These are phyloP conservation scores for Morpho achilles DNA, from an alignment of 2,888 invertebrate species.

Conservation along the genomic window DNA sequence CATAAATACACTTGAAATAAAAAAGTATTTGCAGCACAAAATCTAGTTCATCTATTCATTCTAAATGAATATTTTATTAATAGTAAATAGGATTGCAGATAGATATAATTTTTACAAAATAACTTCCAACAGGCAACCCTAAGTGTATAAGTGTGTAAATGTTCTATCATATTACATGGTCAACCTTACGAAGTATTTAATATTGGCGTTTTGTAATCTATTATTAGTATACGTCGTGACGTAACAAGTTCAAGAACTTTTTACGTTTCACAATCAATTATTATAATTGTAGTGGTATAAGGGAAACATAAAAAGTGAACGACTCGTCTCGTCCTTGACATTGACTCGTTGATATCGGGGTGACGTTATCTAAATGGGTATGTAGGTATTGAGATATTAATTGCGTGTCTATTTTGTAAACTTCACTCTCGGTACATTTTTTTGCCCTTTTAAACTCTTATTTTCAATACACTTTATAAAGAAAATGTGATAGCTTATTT, in stretches of 20 bases:
- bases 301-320: slow-evolving; percentile 64
- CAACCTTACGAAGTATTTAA: no score
- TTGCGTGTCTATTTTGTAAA: neutral
- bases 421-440: neutral
- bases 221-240: slow-evolving; percentile 22
- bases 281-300: slow-evolving; percentile 42
- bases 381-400: slow-evolving; percentile 8
- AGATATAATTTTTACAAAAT: no score
- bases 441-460: neutral
- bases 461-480: neutral
- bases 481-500: no score
- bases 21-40: no score
- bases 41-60: no score
- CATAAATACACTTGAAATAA: no score
- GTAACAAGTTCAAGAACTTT: slow-evolving; percentile 47
- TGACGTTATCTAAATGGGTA: slow-evolving; percentile 44
- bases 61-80: no score
- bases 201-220: neutral
- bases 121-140: no score
- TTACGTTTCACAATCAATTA: slow-evolving; percentile 54
- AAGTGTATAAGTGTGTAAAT: no score
- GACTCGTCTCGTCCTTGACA: slow-evolving; percentile 57
- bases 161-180: no score
- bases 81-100: no score
- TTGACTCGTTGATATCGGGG: slow-evolving; percentile 64